Evolutionary conservation across 2,797 vertebrate genomes (phyloP).

Genomic region (Micrastur ruficollis): DNA sequence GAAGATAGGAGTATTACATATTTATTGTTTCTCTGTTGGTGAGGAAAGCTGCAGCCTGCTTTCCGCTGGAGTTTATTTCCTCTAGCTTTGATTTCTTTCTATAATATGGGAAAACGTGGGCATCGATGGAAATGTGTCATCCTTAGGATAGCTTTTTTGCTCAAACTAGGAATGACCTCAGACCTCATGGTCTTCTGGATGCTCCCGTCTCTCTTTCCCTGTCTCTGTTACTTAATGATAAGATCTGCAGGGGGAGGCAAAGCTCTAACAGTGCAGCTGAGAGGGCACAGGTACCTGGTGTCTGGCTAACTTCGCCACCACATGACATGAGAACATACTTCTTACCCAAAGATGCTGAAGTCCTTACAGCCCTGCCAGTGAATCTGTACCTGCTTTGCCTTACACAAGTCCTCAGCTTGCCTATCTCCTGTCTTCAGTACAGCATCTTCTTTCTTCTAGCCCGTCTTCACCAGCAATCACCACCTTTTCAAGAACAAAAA

Average conservation of each 20-base stretch:
- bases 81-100: background rate
- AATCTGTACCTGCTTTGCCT: background rate
- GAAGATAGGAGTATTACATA: rapidly evolving
- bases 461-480: background rate
- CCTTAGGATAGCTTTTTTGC: background rate
- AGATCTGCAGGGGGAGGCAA: background rate
- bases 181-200: background rate
- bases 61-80: background rate
- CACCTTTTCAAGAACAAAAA: background rate
- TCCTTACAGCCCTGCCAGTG: background rate
- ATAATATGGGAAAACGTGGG: background rate
- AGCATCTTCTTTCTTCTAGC: background rate
- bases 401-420: background rate
- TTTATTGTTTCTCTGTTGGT: background rate
- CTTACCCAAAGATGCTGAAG: background rate
- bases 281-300: background rate
- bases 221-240: background rate
- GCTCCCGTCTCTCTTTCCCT: background rate
- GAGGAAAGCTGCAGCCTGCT: background rate
- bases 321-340: background rate
- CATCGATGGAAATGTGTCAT: background rate
- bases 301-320: background rate
- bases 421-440: background rate
- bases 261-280: background rate
- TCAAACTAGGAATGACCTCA: background rate